A percentile compares a stretch with the other conserved stretches of the same genome.
Evolutionary conservation across 2,113 vertebrate genomes (phyloP).

Genomic region (Microtus montanus): DNA sequence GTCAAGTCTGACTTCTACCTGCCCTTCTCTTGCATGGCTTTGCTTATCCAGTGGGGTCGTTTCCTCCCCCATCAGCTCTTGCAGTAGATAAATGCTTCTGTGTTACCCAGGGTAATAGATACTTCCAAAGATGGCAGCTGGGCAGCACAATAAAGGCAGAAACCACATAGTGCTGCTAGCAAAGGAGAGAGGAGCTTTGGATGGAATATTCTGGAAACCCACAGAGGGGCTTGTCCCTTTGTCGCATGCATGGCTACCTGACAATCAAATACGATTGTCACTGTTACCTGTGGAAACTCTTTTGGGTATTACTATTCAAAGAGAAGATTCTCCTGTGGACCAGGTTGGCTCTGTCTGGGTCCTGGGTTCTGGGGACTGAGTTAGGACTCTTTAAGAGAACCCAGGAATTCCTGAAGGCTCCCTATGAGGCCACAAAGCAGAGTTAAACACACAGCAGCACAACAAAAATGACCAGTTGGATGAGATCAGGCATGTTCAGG

Average conservation of each 20-base stretch:
- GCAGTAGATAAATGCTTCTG: not conserved
- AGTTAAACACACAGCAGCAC: not conserved
- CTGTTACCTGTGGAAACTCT: not conserved
- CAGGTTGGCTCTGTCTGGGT: not conserved
- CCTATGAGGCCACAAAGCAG: not conserved
- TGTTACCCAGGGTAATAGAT: not conserved
- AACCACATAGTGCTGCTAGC: not conserved
- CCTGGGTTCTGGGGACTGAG: slow-evolving; percentile 6
- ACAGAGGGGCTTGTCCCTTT: not conserved
- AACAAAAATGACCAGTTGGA: not conserved
- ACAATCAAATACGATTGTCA: not conserved
- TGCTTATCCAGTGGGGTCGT: not conserved
- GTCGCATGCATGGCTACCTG: not conserved
- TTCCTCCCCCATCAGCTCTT: not conserved
- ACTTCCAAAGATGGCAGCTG: not conserved
- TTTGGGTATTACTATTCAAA: not conserved
- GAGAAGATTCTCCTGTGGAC: not conserved
- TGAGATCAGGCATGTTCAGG: not conserved
- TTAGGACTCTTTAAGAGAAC: not conserved
- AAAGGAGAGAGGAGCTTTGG: not conserved
- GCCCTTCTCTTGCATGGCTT: not conserved
- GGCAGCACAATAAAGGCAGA: not conserved
- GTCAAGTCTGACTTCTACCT: not conserved
- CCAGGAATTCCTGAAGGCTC: not conserved
- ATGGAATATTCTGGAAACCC: not conserved